A percentile compares a stretch with the other conserved stretches of the same genome.
Conservation (phyloP, 1,140 invertebrate species). For the Piezodorus guildinii region DNA sequence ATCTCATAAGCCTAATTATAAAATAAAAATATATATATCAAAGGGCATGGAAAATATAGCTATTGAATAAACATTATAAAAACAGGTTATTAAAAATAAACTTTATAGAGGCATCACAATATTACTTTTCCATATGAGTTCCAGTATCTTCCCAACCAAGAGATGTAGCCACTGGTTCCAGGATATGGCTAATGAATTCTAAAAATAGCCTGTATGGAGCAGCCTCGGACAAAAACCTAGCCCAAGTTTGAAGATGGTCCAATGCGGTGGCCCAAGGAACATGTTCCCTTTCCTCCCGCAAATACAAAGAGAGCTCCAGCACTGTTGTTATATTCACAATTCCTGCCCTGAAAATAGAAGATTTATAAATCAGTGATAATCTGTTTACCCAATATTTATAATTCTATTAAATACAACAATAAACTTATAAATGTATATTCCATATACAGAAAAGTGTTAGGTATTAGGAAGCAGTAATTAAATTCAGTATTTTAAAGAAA, state of each 20-base stretch:
- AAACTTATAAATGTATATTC: too few relatives aligned
- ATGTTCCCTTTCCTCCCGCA: constrained; percentile 58
- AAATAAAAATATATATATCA: not conserved
- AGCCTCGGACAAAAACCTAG: constrained; percentile 51
- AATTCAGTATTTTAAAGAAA: too few relatives aligned
- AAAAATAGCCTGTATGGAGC: constrained; percentile 50
- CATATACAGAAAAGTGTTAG: too few relatives aligned
- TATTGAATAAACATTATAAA: not conserved
- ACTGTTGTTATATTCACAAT: constrained; percentile 54
- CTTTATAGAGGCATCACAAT: constrained; percentile 28
- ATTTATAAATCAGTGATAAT: not conserved
- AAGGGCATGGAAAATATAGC: not conserved
- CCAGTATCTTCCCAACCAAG: constrained; percentile 56
- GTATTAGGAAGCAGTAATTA: too few relatives aligned
- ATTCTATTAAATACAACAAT: too few relatives aligned
- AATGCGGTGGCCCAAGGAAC: constrained; percentile 62
- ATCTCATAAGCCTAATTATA: constrained; percentile 41
- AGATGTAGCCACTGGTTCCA: constrained; percentile 46
- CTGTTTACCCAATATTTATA: too few relatives aligned
- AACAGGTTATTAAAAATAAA: constrained; percentile 5
- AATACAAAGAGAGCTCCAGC: constrained; percentile 53
- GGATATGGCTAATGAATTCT: constrained; percentile 45
- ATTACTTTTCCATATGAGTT: constrained; percentile 51
- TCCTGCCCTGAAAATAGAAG: constrained; percentile 46
- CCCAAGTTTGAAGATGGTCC: constrained; percentile 54